Conservation (phyloP, 2,797 vertebrate genomes). For the Karalla daura region DNA sequence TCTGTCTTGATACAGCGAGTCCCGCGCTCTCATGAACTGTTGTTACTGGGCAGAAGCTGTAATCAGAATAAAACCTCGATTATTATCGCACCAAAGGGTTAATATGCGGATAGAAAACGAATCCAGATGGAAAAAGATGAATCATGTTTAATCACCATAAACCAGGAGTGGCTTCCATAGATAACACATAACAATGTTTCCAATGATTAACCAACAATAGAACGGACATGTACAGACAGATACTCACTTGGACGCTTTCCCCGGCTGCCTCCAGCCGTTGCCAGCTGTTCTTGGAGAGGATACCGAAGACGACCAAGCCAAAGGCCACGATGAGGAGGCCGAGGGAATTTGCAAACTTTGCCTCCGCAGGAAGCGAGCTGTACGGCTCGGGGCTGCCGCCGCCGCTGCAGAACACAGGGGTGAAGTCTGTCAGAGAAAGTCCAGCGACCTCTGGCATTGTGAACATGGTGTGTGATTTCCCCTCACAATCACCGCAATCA, state of each 20-base stretch:
- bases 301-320: conserved; percentile 37
- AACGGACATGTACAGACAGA: neutral
- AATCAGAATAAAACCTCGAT: conserved; percentile 6
- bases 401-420: neutral
- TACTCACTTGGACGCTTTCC: conserved; percentile 26
- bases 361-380: conserved; percentile 32
- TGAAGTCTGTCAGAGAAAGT: neutral
- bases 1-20: neutral
- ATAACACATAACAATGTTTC: no score
- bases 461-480: no score
- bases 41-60: conserved; percentile 29
- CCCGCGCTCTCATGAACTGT: neutral
- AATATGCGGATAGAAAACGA: neutral
- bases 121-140: no score
- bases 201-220: no score
- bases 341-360: conserved; percentile 41
- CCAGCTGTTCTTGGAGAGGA: conserved; percentile 43
- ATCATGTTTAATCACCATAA: neutral
- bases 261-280: conserved; percentile 4
- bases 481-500: no score
- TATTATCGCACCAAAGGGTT: neutral
- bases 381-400: neutral
- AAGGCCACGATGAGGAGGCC: conserved; percentile 32
- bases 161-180: no score
- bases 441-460: neutral